These are phyloP conservation scores for Nerophis lumbriciformis DNA, from an alignment of 2,113 vertebrate genomes.

Conservation along the genomic window DNA sequence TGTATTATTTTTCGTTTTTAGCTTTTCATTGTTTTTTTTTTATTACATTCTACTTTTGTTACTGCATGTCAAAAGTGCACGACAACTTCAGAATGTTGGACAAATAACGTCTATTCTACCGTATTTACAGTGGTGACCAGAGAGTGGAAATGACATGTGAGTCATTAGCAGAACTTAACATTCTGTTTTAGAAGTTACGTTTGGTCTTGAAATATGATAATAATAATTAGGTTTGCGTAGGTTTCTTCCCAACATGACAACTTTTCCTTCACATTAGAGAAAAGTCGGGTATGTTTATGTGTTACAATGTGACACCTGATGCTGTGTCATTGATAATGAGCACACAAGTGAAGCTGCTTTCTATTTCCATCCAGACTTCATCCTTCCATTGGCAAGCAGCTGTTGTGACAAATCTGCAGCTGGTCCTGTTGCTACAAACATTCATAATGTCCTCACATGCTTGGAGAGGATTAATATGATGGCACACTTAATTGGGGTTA, in stretches of 20 bases:
- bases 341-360: slow-evolving; percentile 21
- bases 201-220: slow-evolving; percentile 31
- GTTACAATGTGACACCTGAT: not conserved
- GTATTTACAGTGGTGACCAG: slow-evolving; percentile 3
- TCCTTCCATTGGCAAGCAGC: slow-evolving; percentile 60
- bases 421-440: slow-evolving; percentile 17
- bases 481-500: not conserved
- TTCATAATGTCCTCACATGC: slow-evolving; percentile 1
- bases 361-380: slow-evolving; percentile 38
- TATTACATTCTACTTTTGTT: no score
- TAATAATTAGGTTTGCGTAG: slow-evolving; percentile 23
- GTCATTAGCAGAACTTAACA: not conserved
- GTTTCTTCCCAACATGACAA: slow-evolving; percentile 5
- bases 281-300: slow-evolving; percentile 25
- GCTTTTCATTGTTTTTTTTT: no score
- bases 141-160: not conserved
- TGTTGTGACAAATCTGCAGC: slow-evolving; percentile 35
- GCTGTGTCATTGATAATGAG: slow-evolving; percentile 1
- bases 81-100: no score
- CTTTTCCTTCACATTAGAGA: slow-evolving; percentile 36
- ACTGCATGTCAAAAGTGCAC: no score
- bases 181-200: not conserved
- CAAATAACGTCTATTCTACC: no score
- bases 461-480: not conserved
- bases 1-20: no score